These are phyloP conservation scores for Drosophila merina DNA, from an alignment of 2,888 invertebrate species.

Conservation along the genomic window DNA sequence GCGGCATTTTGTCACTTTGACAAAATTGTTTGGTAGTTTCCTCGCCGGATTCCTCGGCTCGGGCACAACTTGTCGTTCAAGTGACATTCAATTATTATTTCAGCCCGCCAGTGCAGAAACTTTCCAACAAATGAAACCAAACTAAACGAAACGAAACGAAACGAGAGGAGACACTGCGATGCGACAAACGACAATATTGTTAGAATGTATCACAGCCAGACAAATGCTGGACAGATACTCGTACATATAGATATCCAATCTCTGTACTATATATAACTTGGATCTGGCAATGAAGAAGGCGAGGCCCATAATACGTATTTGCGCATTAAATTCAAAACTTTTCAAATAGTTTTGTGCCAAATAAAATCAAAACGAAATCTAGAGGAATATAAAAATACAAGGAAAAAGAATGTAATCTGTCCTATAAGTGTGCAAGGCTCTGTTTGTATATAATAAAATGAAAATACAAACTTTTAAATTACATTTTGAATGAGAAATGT, in stretches of 20 bases:
- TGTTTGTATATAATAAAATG: slow-evolving; percentile 43
- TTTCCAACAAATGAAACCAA: slow-evolving; percentile 56
- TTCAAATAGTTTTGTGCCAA: slow-evolving; percentile 72
- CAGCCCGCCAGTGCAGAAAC: slow-evolving; percentile 68
- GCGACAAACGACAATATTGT: slow-evolving; percentile 73
- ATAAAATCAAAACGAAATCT: slow-evolving; percentile 65
- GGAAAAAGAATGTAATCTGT: slow-evolving; percentile 17
- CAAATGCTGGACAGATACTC: slow-evolving; percentile 44
- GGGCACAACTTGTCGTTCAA: slow-evolving; percentile 73
- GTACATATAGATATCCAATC: not conserved
- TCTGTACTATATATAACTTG: not conserved
- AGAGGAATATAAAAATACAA: slow-evolving; percentile 38
- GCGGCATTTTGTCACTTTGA: slow-evolving; percentile 76
- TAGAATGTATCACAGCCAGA: slow-evolving; percentile 67
- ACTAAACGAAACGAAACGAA: slow-evolving; percentile 32
- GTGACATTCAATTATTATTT: slow-evolving; percentile 79
- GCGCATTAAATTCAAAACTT: slow-evolving; percentile 78
- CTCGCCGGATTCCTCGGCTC: slow-evolving; percentile 18
- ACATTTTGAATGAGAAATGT: slow-evolving; percentile 51
- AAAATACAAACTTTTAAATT: slow-evolving; percentile 70
- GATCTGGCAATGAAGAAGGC: not conserved
- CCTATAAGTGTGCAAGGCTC: slow-evolving; percentile 15
- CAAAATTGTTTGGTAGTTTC: slow-evolving; percentile 74
- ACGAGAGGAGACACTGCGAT: slow-evolving; percentile 24
- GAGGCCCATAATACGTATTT: slow-evolving; percentile 62